Evolutionary conservation across 2,888 invertebrate species (phyloP).

Genomic region (Phengaris alcon): DNA sequence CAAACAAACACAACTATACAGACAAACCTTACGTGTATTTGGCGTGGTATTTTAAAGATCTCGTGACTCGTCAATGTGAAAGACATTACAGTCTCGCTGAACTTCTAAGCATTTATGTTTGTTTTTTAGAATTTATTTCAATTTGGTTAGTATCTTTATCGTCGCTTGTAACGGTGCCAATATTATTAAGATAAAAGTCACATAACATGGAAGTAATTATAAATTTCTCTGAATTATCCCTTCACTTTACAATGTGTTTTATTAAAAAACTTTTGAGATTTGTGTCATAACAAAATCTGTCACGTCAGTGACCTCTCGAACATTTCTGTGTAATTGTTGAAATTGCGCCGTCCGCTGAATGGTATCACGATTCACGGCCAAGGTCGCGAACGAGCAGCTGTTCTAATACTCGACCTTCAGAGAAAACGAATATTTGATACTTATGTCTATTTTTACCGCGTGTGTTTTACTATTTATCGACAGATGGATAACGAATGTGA

Average conservation of each 20-base stretch:
- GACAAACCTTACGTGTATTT: too few relatives aligned
- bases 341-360: conserved; percentile 60
- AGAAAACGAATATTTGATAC: conserved; percentile 13
- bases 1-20: too few relatives aligned
- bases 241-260: neutral
- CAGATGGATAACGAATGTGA: neutral
- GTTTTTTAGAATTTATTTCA: neutral
- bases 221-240: neutral
- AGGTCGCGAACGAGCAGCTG: conserved; percentile 52
- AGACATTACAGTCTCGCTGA: conserved; percentile 3
- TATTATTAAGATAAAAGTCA: neutral
- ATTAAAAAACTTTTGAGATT: neutral
- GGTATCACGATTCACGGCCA: conserved; percentile 74
- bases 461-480: conserved; percentile 13
- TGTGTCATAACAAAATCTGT: neutral
- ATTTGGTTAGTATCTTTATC: neutral
- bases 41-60: conserved; percentile 1
- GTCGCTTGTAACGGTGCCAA: neutral
- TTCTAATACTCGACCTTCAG: conserved; percentile 26
- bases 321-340: conserved; percentile 69
- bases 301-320: conserved; percentile 40
- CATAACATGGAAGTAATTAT: neutral
- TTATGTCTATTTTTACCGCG: neutral
- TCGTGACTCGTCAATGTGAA: conserved; percentile 11
- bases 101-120: neutral